Evolutionary conservation across 1,140 invertebrate genomes (phyloP).

Genomic region (Charaxes varanes): DNA sequence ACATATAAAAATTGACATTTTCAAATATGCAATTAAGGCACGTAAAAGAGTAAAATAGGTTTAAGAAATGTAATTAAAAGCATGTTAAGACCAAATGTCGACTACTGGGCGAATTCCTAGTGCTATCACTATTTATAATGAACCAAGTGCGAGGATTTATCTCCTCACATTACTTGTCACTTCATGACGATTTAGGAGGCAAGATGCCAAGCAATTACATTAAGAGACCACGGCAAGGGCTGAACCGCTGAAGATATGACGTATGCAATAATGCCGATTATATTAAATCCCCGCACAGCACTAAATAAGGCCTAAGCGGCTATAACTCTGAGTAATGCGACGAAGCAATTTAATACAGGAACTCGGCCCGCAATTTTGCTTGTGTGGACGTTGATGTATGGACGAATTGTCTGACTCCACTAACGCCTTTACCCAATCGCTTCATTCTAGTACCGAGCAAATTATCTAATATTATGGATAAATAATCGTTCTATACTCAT

Average conservation of each 20-base stretch:
- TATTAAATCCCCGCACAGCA: conserved; percentile 3
- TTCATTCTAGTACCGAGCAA: too few relatives aligned
- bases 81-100: too few relatives aligned
- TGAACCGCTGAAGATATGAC: conserved; percentile 1
- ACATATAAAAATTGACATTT: too few relatives aligned
- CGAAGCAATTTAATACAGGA: conserved; percentile 9
- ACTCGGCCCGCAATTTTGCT: conserved; percentile 6
- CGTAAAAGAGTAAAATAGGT: too few relatives aligned
- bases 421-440: not conserved
- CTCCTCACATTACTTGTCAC: too few relatives aligned
- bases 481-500: too few relatives aligned
- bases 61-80: too few relatives aligned
- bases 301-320: conserved; percentile 7
- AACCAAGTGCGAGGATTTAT: too few relatives aligned
- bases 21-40: too few relatives aligned
- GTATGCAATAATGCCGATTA: conserved; percentile 10
- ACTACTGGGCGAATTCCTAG: too few relatives aligned
- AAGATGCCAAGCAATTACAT: conserved; percentile 4
- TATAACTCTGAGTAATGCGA: conserved; percentile 10
- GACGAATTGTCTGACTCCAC: conserved; percentile 6
- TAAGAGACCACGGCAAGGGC: not conserved
- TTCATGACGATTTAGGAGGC: conserved; percentile 2
- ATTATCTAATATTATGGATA: too few relatives aligned
- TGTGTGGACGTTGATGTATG: conserved; percentile 9
- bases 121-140: too few relatives aligned